phyloP scores from a whole-genome alignment of 2,888 invertebrate species.

The Eristalis arbustorum region DNA sequence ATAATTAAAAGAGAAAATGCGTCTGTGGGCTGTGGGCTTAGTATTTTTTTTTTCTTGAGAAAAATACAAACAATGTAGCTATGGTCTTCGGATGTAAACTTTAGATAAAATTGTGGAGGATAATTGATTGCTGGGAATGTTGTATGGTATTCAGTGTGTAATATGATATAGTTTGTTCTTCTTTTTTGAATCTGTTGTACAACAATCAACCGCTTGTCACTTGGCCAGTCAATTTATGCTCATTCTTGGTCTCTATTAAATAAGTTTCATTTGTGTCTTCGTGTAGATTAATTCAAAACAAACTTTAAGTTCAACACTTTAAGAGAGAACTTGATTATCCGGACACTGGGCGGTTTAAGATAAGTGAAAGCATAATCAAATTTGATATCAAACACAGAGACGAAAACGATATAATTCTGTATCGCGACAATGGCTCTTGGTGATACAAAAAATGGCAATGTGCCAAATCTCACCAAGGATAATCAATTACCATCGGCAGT shows the following conservation, averaged over 20 bases:
- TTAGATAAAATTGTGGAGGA: not conserved
- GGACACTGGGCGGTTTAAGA: not conserved
- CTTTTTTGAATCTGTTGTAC: no score
- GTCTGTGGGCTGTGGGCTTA: not conserved
- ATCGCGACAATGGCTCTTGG: conserved; percentile 74
- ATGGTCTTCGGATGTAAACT: not conserved
- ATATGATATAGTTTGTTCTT: no score
- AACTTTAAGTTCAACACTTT: not conserved
- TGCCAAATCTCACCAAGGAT: conserved; percentile 69
- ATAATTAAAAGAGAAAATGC: not conserved
- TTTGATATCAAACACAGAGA: not conserved
- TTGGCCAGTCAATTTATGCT: no score
- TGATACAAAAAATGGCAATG: conserved; percentile 74
- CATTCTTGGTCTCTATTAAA: no score
- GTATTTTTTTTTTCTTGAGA: not conserved
- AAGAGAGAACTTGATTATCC: not conserved
- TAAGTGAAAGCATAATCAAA: not conserved
- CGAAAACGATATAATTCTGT: not conserved
- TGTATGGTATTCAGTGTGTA: no score
- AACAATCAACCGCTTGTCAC: no score
- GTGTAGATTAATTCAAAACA: not conserved
- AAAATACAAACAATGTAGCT: not conserved
- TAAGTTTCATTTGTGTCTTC: not conserved
- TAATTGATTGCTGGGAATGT: no score
- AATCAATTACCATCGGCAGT: conserved; percentile 55